phyloP scores from a whole-genome alignment of 2,113 vertebrate species.

The Osmerus eperlanus region DNA sequence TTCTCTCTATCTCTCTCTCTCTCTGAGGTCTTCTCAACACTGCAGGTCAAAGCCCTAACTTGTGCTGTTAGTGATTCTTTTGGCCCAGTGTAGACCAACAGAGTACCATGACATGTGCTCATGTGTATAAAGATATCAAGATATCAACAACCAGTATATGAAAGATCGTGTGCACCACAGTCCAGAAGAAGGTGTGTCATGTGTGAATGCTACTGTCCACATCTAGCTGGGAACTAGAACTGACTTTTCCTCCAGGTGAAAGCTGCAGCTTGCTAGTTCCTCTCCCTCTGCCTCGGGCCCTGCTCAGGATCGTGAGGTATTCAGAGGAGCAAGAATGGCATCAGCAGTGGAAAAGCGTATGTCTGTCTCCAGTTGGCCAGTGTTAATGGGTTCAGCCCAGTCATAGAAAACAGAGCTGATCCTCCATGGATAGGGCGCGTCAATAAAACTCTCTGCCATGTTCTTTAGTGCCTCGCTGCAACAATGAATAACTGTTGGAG shows the following conservation, averaged over 20 bases:
- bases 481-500: slow-evolving; percentile 51
- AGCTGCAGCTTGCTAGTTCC: slow-evolving; percentile 15
- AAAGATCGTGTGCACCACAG: not conserved
- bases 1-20: no score
- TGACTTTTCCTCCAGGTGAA: slow-evolving; percentile 4
- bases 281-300: slow-evolving; percentile 10
- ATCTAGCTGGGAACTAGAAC: slow-evolving; percentile 7
- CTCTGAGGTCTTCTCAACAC: not conserved
- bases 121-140: not conserved
- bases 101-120: not conserved
- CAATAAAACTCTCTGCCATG: slow-evolving; percentile 59
- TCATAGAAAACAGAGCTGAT: slow-evolving; percentile 56
- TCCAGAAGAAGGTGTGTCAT: not conserved
- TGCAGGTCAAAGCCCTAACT: not conserved
- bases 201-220: not conserved
- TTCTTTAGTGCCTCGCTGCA: slow-evolving; percentile 49
- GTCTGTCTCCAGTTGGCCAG: slow-evolving; percentile 45
- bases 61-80: not conserved
- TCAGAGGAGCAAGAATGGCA: slow-evolving; percentile 16
- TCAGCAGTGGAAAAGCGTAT: slow-evolving; percentile 34
- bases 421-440: slow-evolving; percentile 55
- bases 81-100: not conserved
- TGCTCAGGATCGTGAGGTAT: slow-evolving; percentile 16
- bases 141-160: not conserved
- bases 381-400: slow-evolving; percentile 59